A percentile compares a stretch with the other conserved stretches of the same genome.
Conservation (phyloP, 1,140 invertebrate species). For the Branchinecta lynchi region DNA sequence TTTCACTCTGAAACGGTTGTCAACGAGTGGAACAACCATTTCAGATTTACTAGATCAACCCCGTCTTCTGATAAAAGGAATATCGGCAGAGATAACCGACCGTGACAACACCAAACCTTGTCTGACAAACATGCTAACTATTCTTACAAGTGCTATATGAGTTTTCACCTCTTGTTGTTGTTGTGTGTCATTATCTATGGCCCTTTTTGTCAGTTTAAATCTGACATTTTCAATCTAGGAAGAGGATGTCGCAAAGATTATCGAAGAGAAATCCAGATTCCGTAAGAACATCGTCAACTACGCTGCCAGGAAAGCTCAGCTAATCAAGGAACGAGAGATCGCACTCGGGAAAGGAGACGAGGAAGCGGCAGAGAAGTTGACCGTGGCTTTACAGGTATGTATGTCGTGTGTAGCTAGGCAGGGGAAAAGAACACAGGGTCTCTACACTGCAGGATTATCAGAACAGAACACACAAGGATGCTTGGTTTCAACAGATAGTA, state of each 20-base stretch:
- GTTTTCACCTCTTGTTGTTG: constrained; percentile 14
- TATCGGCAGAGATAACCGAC: no score
- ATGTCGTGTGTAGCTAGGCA: no score
- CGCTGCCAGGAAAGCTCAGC: constrained; percentile 85
- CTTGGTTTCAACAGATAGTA: no score
- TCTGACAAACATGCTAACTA: no score
- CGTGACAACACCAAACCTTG: no score
- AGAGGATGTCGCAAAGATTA: constrained; percentile 41
- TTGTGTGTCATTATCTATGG: not conserved
- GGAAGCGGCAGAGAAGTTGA: constrained; percentile 40
- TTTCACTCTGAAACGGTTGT: not conserved
- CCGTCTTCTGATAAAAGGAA: no score
- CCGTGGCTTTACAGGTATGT: no score
- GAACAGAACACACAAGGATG: no score
- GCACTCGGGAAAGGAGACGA: constrained; percentile 52
- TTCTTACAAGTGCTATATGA: no score
- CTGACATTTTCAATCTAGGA: constrained; percentile 26
- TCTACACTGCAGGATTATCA: no score
- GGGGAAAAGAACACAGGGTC: no score
- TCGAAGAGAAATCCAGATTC: constrained; percentile 82
- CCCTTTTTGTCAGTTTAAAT: constrained; percentile 12
- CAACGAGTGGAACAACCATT: no score
- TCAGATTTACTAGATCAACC: not conserved
- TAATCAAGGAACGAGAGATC: constrained; percentile 76
- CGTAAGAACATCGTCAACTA: constrained; percentile 86